Conservation (phyloP, 1,140 invertebrate genomes). For the Leptopilina boulardi region DNA sequence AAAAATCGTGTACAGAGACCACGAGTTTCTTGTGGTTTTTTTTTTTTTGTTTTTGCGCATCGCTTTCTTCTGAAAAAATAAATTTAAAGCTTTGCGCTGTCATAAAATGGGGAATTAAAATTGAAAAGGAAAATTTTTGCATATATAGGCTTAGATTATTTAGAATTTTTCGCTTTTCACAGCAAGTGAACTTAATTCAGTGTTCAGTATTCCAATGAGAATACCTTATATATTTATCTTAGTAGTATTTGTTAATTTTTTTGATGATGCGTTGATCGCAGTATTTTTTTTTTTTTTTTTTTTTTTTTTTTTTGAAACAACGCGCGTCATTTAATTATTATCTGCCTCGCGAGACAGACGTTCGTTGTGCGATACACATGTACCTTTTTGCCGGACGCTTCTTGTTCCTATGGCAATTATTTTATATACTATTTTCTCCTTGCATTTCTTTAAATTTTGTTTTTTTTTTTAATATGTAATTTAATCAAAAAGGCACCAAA, state of each 20-base stretch:
- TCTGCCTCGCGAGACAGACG: not conserved
- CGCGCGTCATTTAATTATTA: not conserved
- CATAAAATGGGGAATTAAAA: not conserved
- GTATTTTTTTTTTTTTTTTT: too few species aligned
- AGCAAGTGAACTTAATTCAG: conserved; percentile 25
- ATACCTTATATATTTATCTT: conserved; percentile 23
- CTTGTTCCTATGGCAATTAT: conserved; percentile 13
- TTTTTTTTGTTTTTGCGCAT: not conserved
- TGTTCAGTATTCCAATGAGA: conserved; percentile 21
- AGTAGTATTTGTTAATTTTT: conserved; percentile 22
- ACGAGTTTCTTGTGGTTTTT: conserved; percentile 17
- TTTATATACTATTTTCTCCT: not conserved
- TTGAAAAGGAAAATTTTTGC: not conserved
- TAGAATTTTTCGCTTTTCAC: conserved; percentile 26
- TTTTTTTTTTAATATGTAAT: not conserved
- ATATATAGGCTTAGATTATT: conserved; percentile 12
- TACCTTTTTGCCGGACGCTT: conserved; percentile 29
- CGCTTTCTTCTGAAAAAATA: not conserved
- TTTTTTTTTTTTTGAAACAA: conserved; percentile 8
- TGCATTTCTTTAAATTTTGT: not conserved
- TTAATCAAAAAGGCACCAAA: not conserved
- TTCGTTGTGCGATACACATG: conserved; percentile 23
- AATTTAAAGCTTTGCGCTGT: not conserved
- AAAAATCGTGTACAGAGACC: not conserved
- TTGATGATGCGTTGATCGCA: conserved; percentile 10